Conservation (phyloP, 2,113 vertebrate genomes). For the Onychostoma macrolepis region DNA sequence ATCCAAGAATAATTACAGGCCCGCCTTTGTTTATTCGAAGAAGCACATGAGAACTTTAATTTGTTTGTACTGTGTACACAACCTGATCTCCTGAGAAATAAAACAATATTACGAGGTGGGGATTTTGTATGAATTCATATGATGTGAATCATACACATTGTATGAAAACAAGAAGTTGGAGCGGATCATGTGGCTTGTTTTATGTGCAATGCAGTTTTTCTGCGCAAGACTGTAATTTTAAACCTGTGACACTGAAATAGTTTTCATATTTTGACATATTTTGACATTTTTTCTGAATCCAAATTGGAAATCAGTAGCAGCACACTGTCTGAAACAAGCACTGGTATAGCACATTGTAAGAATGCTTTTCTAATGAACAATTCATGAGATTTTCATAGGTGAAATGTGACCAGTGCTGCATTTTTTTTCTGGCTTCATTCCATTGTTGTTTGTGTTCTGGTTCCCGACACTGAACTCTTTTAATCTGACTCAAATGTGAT, state of each 20-base stretch:
- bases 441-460: background rate
- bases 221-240: background rate
- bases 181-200: background rate
- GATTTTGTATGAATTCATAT: background rate
- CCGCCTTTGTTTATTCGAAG: background rate
- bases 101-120: background rate
- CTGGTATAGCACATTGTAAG: background rate
- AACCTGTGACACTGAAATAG: background rate
- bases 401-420: background rate
- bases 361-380: conserved; percentile 8
- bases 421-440: background rate
- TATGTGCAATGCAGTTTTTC: background rate
- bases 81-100: background rate
- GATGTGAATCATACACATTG: background rate
- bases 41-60: background rate
- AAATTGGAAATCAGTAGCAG: background rate
- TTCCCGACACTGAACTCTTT: conserved; percentile 2
- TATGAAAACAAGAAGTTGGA: background rate
- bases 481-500: conserved; percentile 23
- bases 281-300: background rate
- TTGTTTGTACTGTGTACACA: background rate
- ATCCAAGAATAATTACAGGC: background rate
- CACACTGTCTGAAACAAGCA: background rate
- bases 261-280: background rate
- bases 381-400: background rate